These are phyloP conservation scores for Eonycteris spelaea DNA, from an alignment of 2,113 vertebrate genomes.

Conservation along the genomic window DNA sequence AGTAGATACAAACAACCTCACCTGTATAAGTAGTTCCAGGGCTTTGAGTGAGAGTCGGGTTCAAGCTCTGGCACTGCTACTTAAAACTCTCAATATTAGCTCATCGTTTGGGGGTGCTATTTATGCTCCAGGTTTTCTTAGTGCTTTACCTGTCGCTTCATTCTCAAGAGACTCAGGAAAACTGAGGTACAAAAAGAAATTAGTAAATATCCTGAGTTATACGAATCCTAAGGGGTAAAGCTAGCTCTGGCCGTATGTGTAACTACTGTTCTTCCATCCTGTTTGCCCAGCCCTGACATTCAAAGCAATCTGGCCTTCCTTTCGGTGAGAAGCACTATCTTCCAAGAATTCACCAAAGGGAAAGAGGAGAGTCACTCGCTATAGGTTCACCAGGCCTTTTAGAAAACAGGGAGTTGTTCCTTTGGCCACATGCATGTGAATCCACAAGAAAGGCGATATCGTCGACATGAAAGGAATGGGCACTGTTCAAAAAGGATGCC, in stretches of 20 bases:
- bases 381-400: too few species aligned
- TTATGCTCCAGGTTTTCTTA: not conserved
- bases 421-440: too few species aligned
- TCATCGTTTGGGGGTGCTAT: not conserved
- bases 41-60: not conserved
- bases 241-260: not conserved
- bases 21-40: not conserved
- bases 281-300: not conserved
- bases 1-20: not conserved
- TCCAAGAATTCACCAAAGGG: too few species aligned
- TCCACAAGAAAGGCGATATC: too few species aligned
- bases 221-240: not conserved
- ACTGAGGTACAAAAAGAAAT: not conserved
- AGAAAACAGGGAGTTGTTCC: too few species aligned
- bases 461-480: too few species aligned
- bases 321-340: accelerated
- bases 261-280: not conserved
- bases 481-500: too few species aligned
- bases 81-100: not conserved
- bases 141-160: not conserved
- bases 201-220: not conserved
- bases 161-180: not conserved
- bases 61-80: not conserved
- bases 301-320: too few species aligned
- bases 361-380: too few species aligned